Base-by-base conservation (phyloP, 2,113 vertebrate genomes). In the Corydoras maculifer region DNA sequence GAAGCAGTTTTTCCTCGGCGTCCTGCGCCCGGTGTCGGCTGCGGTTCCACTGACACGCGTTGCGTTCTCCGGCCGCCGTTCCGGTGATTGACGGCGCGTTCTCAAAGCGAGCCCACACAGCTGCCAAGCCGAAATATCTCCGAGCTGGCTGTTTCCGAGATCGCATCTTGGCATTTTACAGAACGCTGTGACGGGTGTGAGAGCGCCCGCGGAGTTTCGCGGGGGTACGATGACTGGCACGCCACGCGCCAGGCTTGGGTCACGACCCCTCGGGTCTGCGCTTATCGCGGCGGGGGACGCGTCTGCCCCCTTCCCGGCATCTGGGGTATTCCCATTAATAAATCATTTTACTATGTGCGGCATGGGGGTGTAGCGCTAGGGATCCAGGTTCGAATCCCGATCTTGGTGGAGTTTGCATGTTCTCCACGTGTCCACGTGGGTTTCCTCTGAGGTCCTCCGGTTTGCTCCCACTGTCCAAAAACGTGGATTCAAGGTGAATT, bases 101-200 rank as follows among this genome's bases (percentile, higher is more conserved):
- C 73, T 72, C 35, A 69, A 66, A 75, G 73, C 69, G 65, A 65
- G 72, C 65, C 77, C 77, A 54, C 31, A 32, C 2, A 0, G 15
- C 68, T 14, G 72, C 55, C 64, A 43, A 57, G 32, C 61, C 12
- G 3, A 11, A 55, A 50, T 51, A 57, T 65, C 15, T 55, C 50
- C 32, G 2, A 9, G 31, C 62, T 48, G 43, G 55, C 43, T 66
- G 55, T 70, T 74, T 78, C 68, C 4, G 8, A 64, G 70, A 78
- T 61, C 69, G 9, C 58, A 73, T 65, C 65, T 68, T 66, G 13
- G 51, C 13, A 12, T 53, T 14, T 53, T 53, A 69, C 69, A 75
- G 53, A 61, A 61, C 74, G 65, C 55, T 58, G 29, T 49, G 67
- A 76, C 70, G 60, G 55, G 55, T 48, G 57, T 53, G 7, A 50